Evolutionary conservation across 1,140 invertebrate genomes (phyloP).

Genomic region (Hermetia illucens): DNA sequence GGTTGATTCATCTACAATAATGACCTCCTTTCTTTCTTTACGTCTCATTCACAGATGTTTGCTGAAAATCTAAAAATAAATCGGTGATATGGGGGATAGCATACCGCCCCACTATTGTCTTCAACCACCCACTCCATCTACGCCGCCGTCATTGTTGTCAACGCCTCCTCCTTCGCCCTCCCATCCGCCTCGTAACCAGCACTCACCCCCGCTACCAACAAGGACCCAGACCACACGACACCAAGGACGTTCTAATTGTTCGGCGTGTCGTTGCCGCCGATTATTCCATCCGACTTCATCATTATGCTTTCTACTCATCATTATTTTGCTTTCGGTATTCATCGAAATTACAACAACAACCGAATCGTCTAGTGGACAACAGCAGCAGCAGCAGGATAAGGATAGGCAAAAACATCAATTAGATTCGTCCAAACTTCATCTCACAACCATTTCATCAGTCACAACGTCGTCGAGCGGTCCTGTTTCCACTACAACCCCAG

Average conservation of each 20-base stretch:
- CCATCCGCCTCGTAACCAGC: no score
- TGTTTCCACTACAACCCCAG: slow-evolving; percentile 1
- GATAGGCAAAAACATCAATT: no score
- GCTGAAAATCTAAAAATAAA: neutral
- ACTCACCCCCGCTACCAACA: no score
- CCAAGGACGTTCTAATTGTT: neutral
- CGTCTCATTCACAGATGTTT: neutral
- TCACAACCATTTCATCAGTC: neutral
- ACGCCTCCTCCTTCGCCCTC: no score
- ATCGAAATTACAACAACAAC: neutral
- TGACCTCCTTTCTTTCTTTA: neutral
- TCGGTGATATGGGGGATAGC: neutral
- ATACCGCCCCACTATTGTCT: neutral
- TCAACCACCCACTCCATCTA: neutral
- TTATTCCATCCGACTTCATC: neutral
- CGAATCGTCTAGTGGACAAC: neutral
- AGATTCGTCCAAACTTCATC: neutral
- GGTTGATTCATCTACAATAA: no score
- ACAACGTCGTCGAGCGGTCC: slow-evolving; percentile 6
- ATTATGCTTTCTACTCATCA: neutral
- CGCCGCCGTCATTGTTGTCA: no score
- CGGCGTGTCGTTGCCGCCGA: neutral
- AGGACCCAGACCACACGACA: no score
- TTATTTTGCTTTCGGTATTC: neutral
- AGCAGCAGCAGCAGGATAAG: neutral